These are phyloP conservation scores for Falco naumanni DNA, from an alignment of 2,797 vertebrate species.

Conservation along the genomic window DNA sequence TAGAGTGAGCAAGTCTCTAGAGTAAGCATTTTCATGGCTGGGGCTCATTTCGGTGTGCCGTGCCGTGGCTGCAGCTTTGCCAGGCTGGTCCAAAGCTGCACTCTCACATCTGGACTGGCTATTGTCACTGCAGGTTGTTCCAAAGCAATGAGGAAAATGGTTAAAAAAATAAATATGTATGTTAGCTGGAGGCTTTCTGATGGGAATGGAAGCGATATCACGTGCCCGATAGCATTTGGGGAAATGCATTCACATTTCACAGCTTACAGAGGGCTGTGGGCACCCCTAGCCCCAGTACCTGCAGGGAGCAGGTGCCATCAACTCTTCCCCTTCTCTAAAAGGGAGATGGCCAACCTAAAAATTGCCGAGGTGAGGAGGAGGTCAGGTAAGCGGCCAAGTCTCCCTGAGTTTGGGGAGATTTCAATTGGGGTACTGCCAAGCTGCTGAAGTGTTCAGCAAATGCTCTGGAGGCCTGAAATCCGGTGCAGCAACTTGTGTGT, in stretches of 20 bases:
- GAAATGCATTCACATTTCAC: neutral
- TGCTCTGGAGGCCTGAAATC: neutral
- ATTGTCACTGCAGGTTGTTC: neutral
- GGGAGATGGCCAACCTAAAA: neutral
- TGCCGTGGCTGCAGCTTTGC: neutral
- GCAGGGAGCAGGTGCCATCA: neutral
- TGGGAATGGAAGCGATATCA: neutral
- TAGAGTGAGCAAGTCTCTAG: neutral
- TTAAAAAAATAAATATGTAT: neutral
- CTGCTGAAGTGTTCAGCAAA: neutral
- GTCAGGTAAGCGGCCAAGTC: neutral
- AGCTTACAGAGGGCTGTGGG: neutral
- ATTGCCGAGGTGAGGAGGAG: neutral
- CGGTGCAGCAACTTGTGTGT: rapidly evolving
- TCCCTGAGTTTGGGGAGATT: neutral
- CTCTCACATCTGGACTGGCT: neutral
- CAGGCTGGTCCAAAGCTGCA: neutral
- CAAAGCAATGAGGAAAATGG: neutral
- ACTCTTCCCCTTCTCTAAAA: neutral
- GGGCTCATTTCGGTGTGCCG: neutral
- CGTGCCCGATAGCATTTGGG: neutral
- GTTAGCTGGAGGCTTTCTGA: neutral
- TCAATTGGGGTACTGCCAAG: neutral
- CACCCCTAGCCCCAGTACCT: neutral
- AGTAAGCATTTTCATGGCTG: neutral